Percentiles rank a stretch among this genome's conserved stretches.
These are phyloP conservation scores for Onthophagus sagittarius DNA, from an alignment of 2,888 invertebrate genomes.

Conservation along the genomic window DNA sequence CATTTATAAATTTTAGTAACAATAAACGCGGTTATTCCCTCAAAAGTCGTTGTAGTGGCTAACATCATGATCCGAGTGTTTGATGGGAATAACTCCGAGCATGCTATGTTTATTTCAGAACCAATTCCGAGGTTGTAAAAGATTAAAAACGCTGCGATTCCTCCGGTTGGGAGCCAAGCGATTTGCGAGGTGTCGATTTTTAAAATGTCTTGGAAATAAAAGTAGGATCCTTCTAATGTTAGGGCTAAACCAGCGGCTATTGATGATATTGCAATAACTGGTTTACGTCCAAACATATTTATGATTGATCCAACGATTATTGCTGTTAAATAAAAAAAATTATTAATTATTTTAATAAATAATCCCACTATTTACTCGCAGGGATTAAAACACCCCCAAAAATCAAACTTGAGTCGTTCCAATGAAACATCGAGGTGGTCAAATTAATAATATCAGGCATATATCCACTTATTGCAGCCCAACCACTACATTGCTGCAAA, in stretches of 20 bases:
- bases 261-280: neutral
- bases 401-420: slow-evolving; percentile 55
- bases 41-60: neutral
- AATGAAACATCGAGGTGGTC: slow-evolving; percentile 52
- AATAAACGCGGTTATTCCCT: neutral
- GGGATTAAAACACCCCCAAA: slow-evolving; percentile 57
- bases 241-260: neutral
- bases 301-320: neutral
- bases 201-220: neutral
- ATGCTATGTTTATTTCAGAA: neutral
- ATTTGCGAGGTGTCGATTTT: neutral
- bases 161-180: neutral
- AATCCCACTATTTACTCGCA: slow-evolving; percentile 46
- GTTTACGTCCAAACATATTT: neutral
- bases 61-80: neutral
- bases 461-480: slow-evolving; percentile 57
- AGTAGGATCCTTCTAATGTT: neutral
- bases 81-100: neutral
- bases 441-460: slow-evolving; percentile 58
- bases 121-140: neutral
- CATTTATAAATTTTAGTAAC: neutral
- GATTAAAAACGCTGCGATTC: neutral
- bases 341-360: too few species aligned
- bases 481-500: slow-evolving; percentile 59
- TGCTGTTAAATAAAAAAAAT: neutral